Conservation (phyloP, 2,113 vertebrate genomes). For the Apodemus sylvaticus region DNA sequence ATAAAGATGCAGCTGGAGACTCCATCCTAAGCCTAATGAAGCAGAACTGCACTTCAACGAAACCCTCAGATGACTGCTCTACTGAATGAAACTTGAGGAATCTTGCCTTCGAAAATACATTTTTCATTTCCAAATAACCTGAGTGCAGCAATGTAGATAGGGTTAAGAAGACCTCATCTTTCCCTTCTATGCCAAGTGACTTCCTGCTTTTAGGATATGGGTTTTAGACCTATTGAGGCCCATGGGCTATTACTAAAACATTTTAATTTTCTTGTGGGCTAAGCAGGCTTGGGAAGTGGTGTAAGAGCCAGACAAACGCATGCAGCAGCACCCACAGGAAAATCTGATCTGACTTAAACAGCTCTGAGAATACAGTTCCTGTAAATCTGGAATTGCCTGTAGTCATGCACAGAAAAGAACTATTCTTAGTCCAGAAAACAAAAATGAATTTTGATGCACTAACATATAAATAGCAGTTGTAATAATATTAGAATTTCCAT, state of each 20-base stretch:
- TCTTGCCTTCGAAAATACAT: background rate
- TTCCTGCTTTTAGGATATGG: background rate
- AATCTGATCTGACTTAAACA: constrained; percentile 23
- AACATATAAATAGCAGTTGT: constrained; percentile 4
- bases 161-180: background rate
- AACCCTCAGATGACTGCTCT: background rate
- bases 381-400: background rate
- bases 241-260: background rate
- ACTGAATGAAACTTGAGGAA: background rate
- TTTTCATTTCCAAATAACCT: background rate
- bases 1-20: background rate
- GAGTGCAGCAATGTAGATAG: background rate
- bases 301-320: background rate
- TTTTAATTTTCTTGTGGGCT: background rate
- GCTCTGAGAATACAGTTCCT: background rate
- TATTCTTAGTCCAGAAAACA: constrained; percentile 33
- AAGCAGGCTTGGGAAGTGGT: background rate
- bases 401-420: background rate
- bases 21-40: background rate
- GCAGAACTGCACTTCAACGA: constrained; percentile 9
- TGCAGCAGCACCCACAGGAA: background rate
- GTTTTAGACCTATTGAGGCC: background rate
- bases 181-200: background rate
- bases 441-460: constrained; percentile 31
- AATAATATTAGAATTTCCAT: constrained; percentile 32